These are phyloP conservation scores for Andrena fulva DNA, from an alignment of 2,888 invertebrate species.

Conservation along the genomic window DNA sequence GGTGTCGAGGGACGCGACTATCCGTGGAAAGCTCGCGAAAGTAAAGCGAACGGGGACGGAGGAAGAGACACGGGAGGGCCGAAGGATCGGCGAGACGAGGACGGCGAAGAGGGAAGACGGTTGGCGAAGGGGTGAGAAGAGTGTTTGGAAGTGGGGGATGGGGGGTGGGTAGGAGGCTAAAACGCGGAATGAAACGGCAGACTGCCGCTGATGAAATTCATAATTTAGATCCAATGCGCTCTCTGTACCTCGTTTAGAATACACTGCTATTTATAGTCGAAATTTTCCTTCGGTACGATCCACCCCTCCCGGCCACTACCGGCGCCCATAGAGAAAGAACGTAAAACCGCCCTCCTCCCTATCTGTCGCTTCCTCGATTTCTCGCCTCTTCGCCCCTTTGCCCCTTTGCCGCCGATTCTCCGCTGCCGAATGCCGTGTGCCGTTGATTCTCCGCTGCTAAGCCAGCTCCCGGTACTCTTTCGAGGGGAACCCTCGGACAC, in stretches of 20 bases:
- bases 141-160: constrained; percentile 48
- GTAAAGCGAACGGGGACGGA: constrained; percentile 60
- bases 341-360: constrained; percentile 43
- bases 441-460: neutral
- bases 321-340: constrained; percentile 42
- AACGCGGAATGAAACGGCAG: constrained; percentile 84
- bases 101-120: constrained; percentile 49
- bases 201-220: constrained; percentile 85
- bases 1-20: constrained; percentile 50
- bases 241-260: constrained; percentile 85
- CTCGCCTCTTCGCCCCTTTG: neutral
- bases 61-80: constrained; percentile 56
- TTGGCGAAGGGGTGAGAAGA: constrained; percentile 35
- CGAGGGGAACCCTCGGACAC: neutral
- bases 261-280: constrained; percentile 85
- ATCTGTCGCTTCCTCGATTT: constrained; percentile 25
- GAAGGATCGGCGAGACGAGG: constrained; percentile 46
- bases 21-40: constrained; percentile 61
- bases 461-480: neutral
- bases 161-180: constrained; percentile 71
- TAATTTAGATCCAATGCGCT: constrained; percentile 85
- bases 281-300: constrained; percentile 83
- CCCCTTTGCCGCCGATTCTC: neutral
- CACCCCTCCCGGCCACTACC: constrained; percentile 58
- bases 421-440: neutral